Evolutionary conservation across 2,113 vertebrate species (phyloP), one percentile per base, ranked within the genome.

Genomic region (Coturnix japonica): DNA sequence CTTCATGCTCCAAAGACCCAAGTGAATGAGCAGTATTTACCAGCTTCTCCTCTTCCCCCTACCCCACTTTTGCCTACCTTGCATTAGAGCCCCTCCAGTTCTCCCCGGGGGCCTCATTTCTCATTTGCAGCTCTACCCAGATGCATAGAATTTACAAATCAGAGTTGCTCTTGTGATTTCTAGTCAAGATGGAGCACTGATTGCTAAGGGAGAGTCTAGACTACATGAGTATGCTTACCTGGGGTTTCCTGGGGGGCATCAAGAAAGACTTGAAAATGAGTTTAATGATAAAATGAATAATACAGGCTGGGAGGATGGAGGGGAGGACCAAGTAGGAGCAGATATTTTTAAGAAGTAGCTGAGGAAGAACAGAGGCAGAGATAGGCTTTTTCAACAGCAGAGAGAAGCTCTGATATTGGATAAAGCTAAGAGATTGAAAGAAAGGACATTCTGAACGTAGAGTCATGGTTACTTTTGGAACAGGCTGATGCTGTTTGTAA

Each of bases 1-100:
- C 46, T 93, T 89, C 86, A 88, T 84, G 87, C 91, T 96, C 81
- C 91, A 81, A 69, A 95, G 76, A 41, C 72, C 57, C 60, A 81
- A 85, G 56, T 74, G 81, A 92, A 91, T 87, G 71, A 70, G 60
- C 46, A 56, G n/a, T 16, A 22, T 74, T 85, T 80, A 91, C 0
- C 0, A 64, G 17, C 51, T 89, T 47, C 43, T 66, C 46, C 33
- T 44, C 31, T 49, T 19, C 8, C 59, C 65, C 47, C 18, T 39
- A 26, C 19, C 41, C 39, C 47, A 51, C 11, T 31, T 53, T 13
- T 78, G 25, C 23, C 59, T 63, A 8, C 13, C 54, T 84, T 54
- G 23, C 37, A 28, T 59, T 16, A 43, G 41, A 73, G 66, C 70
- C 71, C 59, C 81, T 76, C 51, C 19, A 31, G 5, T 71, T 74